Percentiles rank a stretch among this genome's conserved stretches.
Conservation (phyloP, 2,797 vertebrate genomes). For the Mormyrus hasselquistii region DNA sequence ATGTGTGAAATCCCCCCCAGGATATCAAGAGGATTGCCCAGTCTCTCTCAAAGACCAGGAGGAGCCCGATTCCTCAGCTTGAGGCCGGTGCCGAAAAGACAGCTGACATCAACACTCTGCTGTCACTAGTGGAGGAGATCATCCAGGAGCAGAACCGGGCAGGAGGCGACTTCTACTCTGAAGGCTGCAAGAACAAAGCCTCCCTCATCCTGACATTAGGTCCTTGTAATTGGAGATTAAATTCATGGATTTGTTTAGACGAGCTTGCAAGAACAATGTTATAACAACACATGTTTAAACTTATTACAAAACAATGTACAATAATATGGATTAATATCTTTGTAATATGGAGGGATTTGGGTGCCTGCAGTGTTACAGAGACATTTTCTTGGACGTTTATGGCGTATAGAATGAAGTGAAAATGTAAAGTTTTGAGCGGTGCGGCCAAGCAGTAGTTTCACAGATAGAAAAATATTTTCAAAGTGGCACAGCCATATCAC, state of each 20-base stretch:
- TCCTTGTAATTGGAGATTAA: background rate
- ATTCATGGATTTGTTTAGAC: background rate
- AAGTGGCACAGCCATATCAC: background rate
- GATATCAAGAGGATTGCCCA: constrained; percentile 78
- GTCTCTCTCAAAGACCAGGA: constrained; percentile 76
- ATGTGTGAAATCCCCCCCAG: constrained; percentile 48
- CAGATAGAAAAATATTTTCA: background rate
- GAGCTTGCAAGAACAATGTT: constrained; percentile 4
- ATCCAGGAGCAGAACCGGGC: constrained; percentile 70
- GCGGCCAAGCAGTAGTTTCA: background rate
- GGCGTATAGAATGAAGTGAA: background rate
- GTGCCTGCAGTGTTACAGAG: background rate
- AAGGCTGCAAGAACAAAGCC: constrained; percentile 56
- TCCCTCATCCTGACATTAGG: constrained; percentile 57
- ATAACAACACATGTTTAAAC: background rate
- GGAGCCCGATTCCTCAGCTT: constrained; percentile 55
- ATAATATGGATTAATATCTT: background rate
- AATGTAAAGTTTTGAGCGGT: background rate
- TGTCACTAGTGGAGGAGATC: constrained; percentile 79
- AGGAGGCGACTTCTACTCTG: constrained; percentile 59
- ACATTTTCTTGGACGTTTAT: background rate
- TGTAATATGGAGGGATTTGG: background rate
- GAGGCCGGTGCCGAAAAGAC: constrained; percentile 58
- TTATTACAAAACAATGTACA: background rate
- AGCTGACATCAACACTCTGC: constrained; percentile 75